Percentiles rank a stretch among this genome's conserved stretches.
Conservation (phyloP, 2,113 vertebrate species). For the Pterocles orientalis region DNA sequence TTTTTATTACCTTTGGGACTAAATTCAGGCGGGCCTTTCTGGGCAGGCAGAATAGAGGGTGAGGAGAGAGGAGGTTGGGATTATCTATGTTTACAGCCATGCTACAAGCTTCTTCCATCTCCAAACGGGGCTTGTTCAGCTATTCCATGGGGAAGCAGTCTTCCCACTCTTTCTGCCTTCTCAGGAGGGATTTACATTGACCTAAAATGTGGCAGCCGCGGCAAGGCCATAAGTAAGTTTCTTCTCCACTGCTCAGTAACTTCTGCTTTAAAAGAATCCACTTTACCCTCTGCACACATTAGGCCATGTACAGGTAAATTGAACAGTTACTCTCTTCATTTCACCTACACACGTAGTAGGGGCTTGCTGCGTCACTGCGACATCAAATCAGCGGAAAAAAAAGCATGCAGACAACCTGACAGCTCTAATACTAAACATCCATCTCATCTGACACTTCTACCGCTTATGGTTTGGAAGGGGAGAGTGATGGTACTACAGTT, state of each 20-base stretch:
- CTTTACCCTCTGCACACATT: neutral
- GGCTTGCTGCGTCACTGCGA: neutral
- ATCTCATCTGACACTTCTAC: neutral
- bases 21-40: neutral
- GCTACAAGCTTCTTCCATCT: neutral
- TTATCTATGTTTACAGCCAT: neutral
- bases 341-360: neutral
- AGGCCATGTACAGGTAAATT: neutral
- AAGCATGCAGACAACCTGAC: neutral
- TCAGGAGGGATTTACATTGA: neutral
- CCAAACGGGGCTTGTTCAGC: neutral
- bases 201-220: neutral
- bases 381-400: neutral
- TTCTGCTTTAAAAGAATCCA: neutral
- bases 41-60: neutral
- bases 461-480: neutral
- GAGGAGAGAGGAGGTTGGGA: fast-evolving
- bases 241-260: neutral
- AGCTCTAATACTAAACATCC: neutral
- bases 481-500: neutral
- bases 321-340: neutral
- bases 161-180: neutral
- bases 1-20: neutral
- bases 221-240: neutral
- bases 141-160: neutral